Conservation (phyloP, 2,888 invertebrate species). For the Eumerus sabulonum region DNA sequence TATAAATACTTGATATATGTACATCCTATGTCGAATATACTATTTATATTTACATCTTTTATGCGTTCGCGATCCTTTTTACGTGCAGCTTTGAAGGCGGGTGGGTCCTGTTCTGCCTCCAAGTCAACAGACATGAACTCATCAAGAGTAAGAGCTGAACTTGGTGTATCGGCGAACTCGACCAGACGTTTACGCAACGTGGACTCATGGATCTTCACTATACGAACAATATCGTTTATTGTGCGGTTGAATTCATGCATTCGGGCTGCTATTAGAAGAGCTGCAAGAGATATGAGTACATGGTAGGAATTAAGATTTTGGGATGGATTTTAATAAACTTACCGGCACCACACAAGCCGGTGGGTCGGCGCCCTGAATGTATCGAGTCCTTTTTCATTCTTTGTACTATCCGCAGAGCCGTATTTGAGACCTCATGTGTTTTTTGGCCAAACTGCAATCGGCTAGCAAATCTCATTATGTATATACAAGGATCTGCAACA, state of each 20-base stretch:
- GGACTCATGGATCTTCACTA: constrained; percentile 97
- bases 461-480: constrained; percentile 96
- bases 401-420: constrained; percentile 95
- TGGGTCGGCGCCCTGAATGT: constrained; percentile 96
- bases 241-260: constrained; percentile 94
- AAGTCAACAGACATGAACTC: constrained; percentile 98
- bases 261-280: constrained; percentile 94
- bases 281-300: constrained; percentile 79
- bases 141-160: constrained; percentile 94
- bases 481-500: constrained; percentile 93
- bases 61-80: constrained; percentile 92
- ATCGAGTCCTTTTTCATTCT: constrained; percentile 99
- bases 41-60: constrained; percentile 83
- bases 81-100: constrained; percentile 94
- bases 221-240: constrained; percentile 92
- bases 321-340: constrained; percentile 67
- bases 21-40: too few relatives aligned
- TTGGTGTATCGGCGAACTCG: constrained; percentile 98
- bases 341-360: constrained; percentile 99
- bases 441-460: constrained; percentile 94
- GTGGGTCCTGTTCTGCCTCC: constrained; percentile 96
- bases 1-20: too few relatives aligned
- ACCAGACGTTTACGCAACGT: constrained; percentile 93
- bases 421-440: constrained; percentile 96
- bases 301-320: not conserved